Evolutionary conservation across 2,797 vertebrate genomes (phyloP), one percentile per base, ranked within the genome.

Genomic region (Mormyrus hasselquistii): DNA sequence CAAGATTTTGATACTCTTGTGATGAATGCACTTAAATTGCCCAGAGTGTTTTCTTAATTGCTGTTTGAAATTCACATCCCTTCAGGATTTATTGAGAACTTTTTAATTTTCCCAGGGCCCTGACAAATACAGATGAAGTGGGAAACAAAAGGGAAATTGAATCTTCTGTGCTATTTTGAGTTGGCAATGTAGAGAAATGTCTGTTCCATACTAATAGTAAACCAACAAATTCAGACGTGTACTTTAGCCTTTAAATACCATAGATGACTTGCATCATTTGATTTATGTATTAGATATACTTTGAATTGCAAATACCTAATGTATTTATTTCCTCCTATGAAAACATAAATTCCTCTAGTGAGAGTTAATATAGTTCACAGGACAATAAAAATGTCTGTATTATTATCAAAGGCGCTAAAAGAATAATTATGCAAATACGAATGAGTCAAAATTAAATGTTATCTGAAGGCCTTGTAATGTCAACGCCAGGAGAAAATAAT

Each of bases 381-480:
- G 49, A 52, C 47, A 84, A 50, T 85, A 85, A 85, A 52, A 8
- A 41, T 34, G 52, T 34, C 25, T 86, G 52, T 34, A 34, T 38
- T 50, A 29, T 85, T 52, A 29, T 25, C 82, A 49, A 85, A 52
- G 82, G n/a, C 25, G 47, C 44, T 85, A 85, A 85, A 82, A 47
- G 41, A 47, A 47, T 47, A 82, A 82, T 82, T 82, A 82, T 82
- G 76, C 41, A 82, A 82, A 44, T 82, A 82, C n/a, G 19, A 82
- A 82, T 82, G 76, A 47, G 76, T 82, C 41, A 47, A 82, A 82
- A 82, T 82, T 82, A 82, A 82, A 82, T 82, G 73, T 79, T 79
- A 82, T 82, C 76, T 47, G 76, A 41, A 47, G 41, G 41, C 41
- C 7, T 47, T 41, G 38, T 79, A 79, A 79, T 79, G 73, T 79